A percentile compares a stretch with the other conserved stretches of the same genome.
Conservation (phyloP, 2,888 invertebrate species). For the Aporophyla nigra region DNA sequence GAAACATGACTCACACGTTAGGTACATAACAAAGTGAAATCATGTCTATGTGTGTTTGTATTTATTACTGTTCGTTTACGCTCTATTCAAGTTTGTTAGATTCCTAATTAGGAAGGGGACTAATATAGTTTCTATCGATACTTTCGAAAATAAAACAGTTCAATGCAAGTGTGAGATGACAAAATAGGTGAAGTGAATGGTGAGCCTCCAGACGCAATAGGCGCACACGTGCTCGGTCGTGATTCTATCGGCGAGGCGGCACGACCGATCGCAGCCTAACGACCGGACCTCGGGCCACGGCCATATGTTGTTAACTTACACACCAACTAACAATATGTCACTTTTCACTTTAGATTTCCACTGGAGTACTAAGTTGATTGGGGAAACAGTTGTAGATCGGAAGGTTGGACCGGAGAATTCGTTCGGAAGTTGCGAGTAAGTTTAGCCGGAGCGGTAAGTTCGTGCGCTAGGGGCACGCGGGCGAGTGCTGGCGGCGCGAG, state of each 20-base stretch:
- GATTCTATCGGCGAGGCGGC: constrained; percentile 84
- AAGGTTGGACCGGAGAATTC: constrained; percentile 43
- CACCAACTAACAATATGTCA: constrained; percentile 81
- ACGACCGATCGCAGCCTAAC: constrained; percentile 78
- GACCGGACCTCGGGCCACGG: constrained; percentile 84
- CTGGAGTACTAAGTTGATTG: constrained; percentile 58
- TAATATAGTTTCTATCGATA: constrained; percentile 74
- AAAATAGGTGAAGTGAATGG: constrained; percentile 89
- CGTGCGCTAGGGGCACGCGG: constrained; percentile 67
- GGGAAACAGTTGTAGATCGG: constrained; percentile 48
- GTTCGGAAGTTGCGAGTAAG: constrained; percentile 66
- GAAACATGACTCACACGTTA: constrained; percentile 61
- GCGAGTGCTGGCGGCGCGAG: constrained; percentile 69
- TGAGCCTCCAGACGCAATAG: constrained; percentile 85
- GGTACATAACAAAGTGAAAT: constrained; percentile 62
- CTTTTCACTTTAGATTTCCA: constrained; percentile 81
- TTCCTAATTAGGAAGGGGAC: constrained; percentile 78
- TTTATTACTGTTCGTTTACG: constrained; percentile 59
- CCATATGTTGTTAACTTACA: constrained; percentile 88
- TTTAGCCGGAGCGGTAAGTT: constrained; percentile 67
- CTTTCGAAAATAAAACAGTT: constrained; percentile 80
- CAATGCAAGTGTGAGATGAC: constrained; percentile 82
- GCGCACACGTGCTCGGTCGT: constrained; percentile 87
- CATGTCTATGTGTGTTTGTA: constrained; percentile 59
- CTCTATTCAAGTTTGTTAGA: constrained; percentile 62